phyloP scores from a whole-genome alignment of 2,113 vertebrate species.

The Pachyramphus minor region DNA sequence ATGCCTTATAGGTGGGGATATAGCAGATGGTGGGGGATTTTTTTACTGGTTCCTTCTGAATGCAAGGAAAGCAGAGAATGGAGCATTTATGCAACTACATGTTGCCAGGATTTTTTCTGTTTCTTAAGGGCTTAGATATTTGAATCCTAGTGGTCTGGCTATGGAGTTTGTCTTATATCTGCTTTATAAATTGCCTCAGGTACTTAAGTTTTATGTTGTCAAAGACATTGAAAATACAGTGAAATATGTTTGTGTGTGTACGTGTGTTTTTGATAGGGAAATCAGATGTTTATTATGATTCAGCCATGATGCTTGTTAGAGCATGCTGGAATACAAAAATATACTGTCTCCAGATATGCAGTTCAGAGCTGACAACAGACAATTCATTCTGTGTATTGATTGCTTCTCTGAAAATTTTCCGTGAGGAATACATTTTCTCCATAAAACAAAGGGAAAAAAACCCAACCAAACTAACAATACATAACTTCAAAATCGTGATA shows the following conservation, averaged over 20 bases:
- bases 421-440: background rate
- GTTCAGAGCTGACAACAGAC: background rate
- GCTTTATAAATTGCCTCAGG: background rate
- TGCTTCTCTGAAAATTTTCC: background rate
- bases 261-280: background rate
- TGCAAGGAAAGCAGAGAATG: background rate
- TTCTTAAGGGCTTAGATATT: background rate
- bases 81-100: background rate
- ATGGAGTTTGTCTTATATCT: background rate
- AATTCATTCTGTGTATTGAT: conserved; percentile 24
- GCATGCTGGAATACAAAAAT: background rate
- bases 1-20: background rate
- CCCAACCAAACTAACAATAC: background rate
- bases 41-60: background rate
- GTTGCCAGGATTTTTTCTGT: background rate
- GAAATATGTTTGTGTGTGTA: background rate
- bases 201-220: background rate
- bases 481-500: background rate
- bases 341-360: background rate
- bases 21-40: background rate
- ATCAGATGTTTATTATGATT: background rate
- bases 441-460: background rate
- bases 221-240: background rate
- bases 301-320: background rate
- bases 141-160: background rate